A percentile compares a stretch with the other conserved stretches of the same genome.
Evolutionary conservation across 2,113 vertebrate species (phyloP).

Genomic region (Myotis davidii): DNA sequence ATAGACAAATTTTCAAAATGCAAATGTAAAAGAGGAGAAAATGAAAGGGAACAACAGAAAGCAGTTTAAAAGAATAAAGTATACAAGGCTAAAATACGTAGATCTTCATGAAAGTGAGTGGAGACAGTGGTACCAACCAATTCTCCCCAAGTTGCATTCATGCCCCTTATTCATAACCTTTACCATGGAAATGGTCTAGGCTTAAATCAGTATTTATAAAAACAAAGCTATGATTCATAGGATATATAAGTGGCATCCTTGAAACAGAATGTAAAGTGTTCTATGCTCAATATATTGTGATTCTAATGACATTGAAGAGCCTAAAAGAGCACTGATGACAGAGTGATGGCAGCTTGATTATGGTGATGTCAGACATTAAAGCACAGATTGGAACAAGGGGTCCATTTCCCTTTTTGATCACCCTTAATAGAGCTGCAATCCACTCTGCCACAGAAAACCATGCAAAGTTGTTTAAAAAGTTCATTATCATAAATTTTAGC

Average conservation of each 20-base stretch:
- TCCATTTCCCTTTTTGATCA: not conserved
- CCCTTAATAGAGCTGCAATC: not conserved
- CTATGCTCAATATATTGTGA: not conserved
- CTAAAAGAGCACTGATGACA: not conserved
- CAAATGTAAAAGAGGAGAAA: not conserved
- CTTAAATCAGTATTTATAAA: slow-evolving; percentile 31
- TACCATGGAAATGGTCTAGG: not conserved
- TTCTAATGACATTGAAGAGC: not conserved
- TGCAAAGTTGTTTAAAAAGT: not conserved
- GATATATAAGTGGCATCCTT: not conserved
- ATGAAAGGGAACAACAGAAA: not conserved
- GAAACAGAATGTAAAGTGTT: not conserved
- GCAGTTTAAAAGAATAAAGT: not conserved
- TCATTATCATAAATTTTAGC: not conserved
- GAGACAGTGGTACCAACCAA: not conserved
- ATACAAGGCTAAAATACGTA: not conserved
- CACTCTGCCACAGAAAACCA: not conserved
- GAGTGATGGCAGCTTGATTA: not conserved
- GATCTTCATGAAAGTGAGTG: not conserved
- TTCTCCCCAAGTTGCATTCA: not conserved
- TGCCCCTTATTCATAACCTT: not conserved
- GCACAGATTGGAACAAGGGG: not conserved
- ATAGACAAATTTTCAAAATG: not conserved
- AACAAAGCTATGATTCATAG: not conserved
- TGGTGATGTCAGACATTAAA: not conserved